Percentiles rank a stretch among this genome's conserved stretches.
Evolutionary conservation across 2,113 vertebrate species (phyloP).

Genomic region (Campylomormyrus numenius): DNA sequence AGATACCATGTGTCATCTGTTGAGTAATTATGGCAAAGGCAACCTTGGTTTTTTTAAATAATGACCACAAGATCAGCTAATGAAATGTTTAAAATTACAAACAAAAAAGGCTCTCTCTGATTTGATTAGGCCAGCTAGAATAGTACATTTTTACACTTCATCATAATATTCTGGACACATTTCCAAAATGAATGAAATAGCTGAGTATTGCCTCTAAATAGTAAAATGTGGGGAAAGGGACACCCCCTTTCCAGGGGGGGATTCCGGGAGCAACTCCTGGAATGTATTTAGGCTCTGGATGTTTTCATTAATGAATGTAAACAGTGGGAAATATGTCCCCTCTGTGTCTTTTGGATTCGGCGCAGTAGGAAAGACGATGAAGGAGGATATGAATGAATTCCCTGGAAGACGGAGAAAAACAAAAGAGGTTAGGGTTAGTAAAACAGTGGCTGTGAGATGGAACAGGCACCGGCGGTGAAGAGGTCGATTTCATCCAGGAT

Average conservation of each 20-base stretch:
- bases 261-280: background rate
- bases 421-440: background rate
- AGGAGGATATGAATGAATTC: background rate
- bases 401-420: background rate
- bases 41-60: background rate
- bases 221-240: background rate
- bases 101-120: background rate
- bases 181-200: background rate
- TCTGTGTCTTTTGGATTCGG: background rate
- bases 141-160: background rate
- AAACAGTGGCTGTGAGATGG: background rate
- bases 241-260: background rate
- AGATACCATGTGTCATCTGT: background rate
- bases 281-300: background rate
- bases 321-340: background rate
- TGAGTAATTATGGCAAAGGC: background rate
- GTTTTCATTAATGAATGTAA: background rate
- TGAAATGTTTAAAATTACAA: background rate
- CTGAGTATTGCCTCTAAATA: background rate
- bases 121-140: background rate
- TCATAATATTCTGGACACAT: background rate
- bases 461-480: background rate
- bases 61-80: background rate
- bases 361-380: background rate
- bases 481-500: background rate